Base-by-base conservation (phyloP, 2,888 invertebrate genomes). In the Ornithoptera priamus region DNA sequence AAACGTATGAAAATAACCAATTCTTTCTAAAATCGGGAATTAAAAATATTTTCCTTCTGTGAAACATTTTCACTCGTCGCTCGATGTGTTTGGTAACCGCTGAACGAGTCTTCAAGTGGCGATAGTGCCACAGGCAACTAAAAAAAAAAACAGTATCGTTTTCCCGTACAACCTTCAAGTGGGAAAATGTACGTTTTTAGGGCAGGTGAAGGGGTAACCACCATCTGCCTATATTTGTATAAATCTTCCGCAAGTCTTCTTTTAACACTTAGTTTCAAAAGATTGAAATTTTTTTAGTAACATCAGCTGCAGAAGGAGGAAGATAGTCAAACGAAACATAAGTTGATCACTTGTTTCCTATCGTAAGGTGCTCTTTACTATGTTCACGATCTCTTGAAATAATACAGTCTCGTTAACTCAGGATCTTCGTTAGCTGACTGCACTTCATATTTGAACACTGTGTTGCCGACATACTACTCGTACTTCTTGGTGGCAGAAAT, bases 81-180 rank as follows among this genome's bases (percentile, higher is more conserved):
- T 62, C 63, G 70, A 67, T 70, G 59, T 66, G 39, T 70, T 70
- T 63, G 70, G 66, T 67, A 74, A 71, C 72, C 72, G 64, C 72
- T 73, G 71, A 68, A 74, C 72, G 71, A 68, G 72, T 71, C 71
- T 72, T 75, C 71, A 75, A 76, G 75, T 75, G 71, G 72, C 66
- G 70, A 68, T 58, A 62, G 69, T 70, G 24, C 69, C 71, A 68
- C 70, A 73, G 68, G 61, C 71, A 56, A 72, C 67, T 71, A 71
- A 74, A 77, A 77, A 77, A 77, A 76, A 76, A 74, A 75, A 75
- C 68, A 72, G 73, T 73, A 63, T 73, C 72, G 75, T 75, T 74
- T 75, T 72, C 24, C 64, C 57, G 46, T 64, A 50, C 20, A 58
- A 62, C 65, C 46, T 72, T 73, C 69, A 69, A 73, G 71, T 69